Conservation (phyloP, 2,888 invertebrate species). For the Chromoteleia sp. region DNA sequence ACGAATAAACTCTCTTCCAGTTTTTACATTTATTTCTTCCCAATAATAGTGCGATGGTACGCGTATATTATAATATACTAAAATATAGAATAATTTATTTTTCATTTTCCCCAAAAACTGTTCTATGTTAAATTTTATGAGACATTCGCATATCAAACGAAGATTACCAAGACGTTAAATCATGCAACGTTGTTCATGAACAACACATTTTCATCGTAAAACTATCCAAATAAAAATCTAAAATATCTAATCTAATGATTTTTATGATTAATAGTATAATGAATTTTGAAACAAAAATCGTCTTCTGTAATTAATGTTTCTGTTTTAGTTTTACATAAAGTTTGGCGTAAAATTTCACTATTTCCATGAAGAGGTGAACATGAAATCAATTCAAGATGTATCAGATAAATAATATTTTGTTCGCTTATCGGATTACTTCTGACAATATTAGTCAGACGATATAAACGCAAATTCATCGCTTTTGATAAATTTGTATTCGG, state of each 20-base stretch:
- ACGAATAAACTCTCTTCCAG: constrained; percentile 33
- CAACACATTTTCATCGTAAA: neutral
- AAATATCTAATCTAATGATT: constrained; percentile 2
- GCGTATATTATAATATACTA: constrained; percentile 42
- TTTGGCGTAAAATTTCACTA: constrained; percentile 37
- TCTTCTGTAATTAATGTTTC: neutral
- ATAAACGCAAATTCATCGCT: neutral
- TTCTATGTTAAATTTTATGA: constrained; percentile 42
- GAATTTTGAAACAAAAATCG: neutral
- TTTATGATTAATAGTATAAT: neutral
- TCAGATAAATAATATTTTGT: constrained; percentile 37
- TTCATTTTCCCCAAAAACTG: constrained; percentile 35
- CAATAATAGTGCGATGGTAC: constrained; percentile 49
- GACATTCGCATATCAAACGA: constrained; percentile 39
- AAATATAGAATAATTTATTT: constrained; percentile 47
- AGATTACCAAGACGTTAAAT: constrained; percentile 30
- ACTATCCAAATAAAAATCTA: neutral
- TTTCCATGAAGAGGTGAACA: constrained; percentile 42
- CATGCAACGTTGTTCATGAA: constrained; percentile 36
- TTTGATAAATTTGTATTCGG: constrained; percentile 18
- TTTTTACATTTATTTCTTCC: constrained; percentile 49
- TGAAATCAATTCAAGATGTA: constrained; percentile 33
- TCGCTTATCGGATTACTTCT: constrained; percentile 10
- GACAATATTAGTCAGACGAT: constrained; percentile 1
- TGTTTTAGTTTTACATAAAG: neutral